Percentiles rank a stretch among this genome's conserved stretches.
These are phyloP conservation scores for Parus major DNA, from an alignment of 2,113 vertebrate genomes.

Conservation along the genomic window DNA sequence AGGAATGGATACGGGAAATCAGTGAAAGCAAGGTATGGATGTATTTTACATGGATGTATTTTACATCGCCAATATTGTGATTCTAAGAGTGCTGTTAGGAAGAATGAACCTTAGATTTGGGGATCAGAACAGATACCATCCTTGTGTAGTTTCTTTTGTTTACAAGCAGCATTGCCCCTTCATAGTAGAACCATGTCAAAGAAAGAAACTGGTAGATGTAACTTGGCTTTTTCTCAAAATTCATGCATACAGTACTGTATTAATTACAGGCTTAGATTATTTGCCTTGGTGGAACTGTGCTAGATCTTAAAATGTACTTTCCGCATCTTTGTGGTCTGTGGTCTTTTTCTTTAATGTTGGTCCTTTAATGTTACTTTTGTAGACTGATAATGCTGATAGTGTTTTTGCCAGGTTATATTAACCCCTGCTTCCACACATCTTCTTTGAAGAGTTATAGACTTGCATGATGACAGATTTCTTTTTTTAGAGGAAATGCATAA, in stretches of 20 bases:
- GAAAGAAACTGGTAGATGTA: not conserved
- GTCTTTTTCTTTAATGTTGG: not conserved
- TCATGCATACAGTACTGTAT: not conserved
- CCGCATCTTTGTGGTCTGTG: not conserved
- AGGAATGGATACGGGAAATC: constrained; percentile 89
- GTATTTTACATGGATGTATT: not conserved
- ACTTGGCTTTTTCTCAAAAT: not conserved
- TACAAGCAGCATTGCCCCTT: not conserved
- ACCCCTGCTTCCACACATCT: rapidly evolving
- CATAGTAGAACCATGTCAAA: not conserved
- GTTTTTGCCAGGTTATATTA: not conserved
- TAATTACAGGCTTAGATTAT: not conserved
- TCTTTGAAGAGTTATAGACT: not conserved
- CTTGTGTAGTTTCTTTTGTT: not conserved
- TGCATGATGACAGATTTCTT: no score
- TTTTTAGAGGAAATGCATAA: not conserved
- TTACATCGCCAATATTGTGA: not conserved
- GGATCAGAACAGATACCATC: not conserved
- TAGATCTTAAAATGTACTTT: not conserved
- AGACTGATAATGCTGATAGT: not conserved
- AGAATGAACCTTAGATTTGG: not conserved
- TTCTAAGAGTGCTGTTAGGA: not conserved
- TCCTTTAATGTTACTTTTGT: not conserved
- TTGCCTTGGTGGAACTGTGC: not conserved
- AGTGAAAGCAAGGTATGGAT: constrained; percentile 86